A percentile compares a stretch with the other conserved stretches of the same genome.
These are phyloP conservation scores for Cynaeus angustus DNA, from an alignment of 2,888 invertebrate species.

Conservation along the genomic window DNA sequence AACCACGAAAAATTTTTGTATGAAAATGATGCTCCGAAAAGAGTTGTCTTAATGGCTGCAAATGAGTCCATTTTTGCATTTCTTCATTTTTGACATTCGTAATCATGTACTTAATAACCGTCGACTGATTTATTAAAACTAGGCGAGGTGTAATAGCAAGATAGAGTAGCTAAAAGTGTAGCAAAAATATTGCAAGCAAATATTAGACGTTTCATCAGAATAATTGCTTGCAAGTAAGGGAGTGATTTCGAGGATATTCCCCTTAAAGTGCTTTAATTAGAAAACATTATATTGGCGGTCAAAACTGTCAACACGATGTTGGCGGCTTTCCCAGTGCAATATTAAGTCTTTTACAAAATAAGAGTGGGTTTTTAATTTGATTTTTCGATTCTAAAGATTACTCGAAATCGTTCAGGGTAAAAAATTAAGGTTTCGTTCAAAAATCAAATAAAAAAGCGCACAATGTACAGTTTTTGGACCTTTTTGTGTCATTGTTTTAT, in stretches of 20 bases:
- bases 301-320: constrained; percentile 4
- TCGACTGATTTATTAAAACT: constrained; percentile 51
- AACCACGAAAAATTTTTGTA: no score
- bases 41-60: constrained; percentile 11
- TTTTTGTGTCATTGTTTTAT: constrained; percentile 49
- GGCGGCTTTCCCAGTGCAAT: constrained; percentile 44
- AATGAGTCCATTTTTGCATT: constrained; percentile 14
- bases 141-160: constrained; percentile 24
- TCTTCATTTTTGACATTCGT: constrained; percentile 34
- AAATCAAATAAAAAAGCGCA: constrained; percentile 48
- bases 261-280: constrained; percentile 53
- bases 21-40: no score
- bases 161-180: constrained; percentile 43
- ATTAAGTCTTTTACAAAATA: constrained; percentile 27
- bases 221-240: constrained; percentile 38
- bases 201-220: constrained; percentile 9
- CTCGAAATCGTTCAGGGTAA: constrained; percentile 45
- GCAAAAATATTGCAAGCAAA: constrained; percentile 39
- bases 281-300: constrained; percentile 21
- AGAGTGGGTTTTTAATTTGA: constrained; percentile 22
- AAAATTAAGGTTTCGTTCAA: constrained; percentile 36
- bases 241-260: constrained; percentile 37
- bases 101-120: constrained; percentile 50
- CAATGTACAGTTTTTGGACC: constrained; percentile 51
- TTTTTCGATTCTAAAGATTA: constrained; percentile 33